Evolutionary conservation across 2,797 vertebrate species (phyloP), one percentile per base, ranked within the genome.

Genomic region (Hyperoplus lanceolatus): DNA sequence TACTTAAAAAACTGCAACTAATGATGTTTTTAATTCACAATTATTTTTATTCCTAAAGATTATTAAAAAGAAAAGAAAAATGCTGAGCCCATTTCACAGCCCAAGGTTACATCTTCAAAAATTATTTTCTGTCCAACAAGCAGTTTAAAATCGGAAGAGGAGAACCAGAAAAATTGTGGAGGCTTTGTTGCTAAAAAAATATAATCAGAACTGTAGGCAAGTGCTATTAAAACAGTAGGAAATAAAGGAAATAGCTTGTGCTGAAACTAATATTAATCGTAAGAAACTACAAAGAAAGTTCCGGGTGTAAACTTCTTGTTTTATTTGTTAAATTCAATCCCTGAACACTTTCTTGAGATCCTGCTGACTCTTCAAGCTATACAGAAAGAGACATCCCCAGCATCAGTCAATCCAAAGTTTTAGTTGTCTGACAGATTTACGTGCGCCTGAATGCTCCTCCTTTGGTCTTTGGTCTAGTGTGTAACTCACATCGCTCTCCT

Each of bases 401-500:
- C 76, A 69, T 50, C 70, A 61, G 16, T 77, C 73, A 53, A 3
- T 56, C 62, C 54, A 71, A 53, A 14, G 39, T 57, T 49, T 81
- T 13, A 69, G 50, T 9, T 60, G 13, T 38, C 53, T 55, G 75
- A 88, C 56, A 65, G 50, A n/a, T 82, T 82, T 71, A 71, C 71
- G 58, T 75, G 18, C 14, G 43, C 18, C 69, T 83, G 61, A 82
- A 74, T 49, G 42, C 10, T 55, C 10, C 21, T 68, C 57, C 38
- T 63, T 78, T 21, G 63, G 39, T 53, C 54, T 84, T 70, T 54
- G 18, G 21, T 71, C 15, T 12, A 10, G 43, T 45, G 49, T 69
- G 65, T 79, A 66, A 84, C 73, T 82, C 53, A 80, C 76, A 21
- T 78, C 41, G 75, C 61, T 82, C 41, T 73, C 7, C 53, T 75